phyloP scores from a whole-genome alignment of 2,888 invertebrate species.

The Pristionchus fissidentatus region DNA sequence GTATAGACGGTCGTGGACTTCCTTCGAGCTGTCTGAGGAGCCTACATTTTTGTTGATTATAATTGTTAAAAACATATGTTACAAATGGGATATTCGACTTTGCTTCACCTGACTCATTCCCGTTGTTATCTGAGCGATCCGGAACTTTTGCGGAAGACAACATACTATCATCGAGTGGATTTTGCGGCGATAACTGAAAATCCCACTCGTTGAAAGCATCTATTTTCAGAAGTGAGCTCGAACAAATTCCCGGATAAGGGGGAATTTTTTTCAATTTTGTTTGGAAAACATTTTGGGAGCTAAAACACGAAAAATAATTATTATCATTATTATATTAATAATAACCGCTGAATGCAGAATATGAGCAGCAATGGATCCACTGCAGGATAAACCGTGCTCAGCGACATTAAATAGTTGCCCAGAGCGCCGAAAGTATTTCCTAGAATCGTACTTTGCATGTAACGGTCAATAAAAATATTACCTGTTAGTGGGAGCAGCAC shows the following conservation, averaged over 20 bases:
- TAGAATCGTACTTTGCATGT: too few relatives aligned
- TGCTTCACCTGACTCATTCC: too few relatives aligned
- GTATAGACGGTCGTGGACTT: too few relatives aligned
- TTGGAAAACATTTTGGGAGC: background rate
- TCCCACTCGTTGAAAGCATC: background rate
- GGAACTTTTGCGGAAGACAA: background rate
- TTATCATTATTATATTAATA: background rate
- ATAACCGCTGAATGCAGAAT: background rate
- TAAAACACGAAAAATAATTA: background rate
- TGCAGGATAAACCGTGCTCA: background rate
- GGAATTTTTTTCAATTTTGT: too few relatives aligned
- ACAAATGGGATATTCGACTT: too few relatives aligned
- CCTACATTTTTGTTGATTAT: too few relatives aligned
- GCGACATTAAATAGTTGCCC: conserved; percentile 24
- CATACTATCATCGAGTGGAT: background rate
- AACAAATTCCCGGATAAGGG: too few relatives aligned
- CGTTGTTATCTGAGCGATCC: too few relatives aligned
- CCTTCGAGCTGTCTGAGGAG: too few relatives aligned
- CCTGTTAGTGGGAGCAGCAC: background rate
- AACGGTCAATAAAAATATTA: background rate
- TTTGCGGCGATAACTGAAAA: conserved; percentile 17
- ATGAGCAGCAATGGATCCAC: conserved; percentile 4
- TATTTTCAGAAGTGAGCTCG: background rate
- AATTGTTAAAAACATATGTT: too few relatives aligned
- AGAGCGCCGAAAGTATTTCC: background rate